These are phyloP conservation scores for Diachrysia chrysitis DNA, from an alignment of 2,888 invertebrate genomes.

Conservation along the genomic window DNA sequence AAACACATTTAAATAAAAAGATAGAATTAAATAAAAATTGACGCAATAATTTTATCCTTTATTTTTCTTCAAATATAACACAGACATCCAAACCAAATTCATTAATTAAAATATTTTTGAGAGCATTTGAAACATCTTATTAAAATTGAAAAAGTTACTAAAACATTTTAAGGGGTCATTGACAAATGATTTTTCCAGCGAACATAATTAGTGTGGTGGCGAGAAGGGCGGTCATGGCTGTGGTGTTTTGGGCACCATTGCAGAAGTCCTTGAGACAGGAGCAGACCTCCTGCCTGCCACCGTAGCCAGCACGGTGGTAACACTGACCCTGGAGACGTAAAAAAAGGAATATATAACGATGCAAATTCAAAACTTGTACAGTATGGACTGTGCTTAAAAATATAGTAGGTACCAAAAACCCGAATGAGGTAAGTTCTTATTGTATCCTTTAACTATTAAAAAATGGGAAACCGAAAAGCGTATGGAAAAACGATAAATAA, in stretches of 20 bases:
- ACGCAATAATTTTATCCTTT: too few species aligned
- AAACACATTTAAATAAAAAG: too few species aligned
- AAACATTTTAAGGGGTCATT: constrained; percentile 29
- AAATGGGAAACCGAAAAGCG: too few species aligned
- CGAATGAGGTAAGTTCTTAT: too few species aligned
- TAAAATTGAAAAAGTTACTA: neutral
- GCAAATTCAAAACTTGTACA: neutral
- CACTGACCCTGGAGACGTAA: constrained; percentile 89
- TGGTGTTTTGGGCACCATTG: constrained; percentile 91
- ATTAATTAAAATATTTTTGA: neutral
- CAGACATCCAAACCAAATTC: too few species aligned
- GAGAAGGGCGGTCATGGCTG: constrained; percentile 88
- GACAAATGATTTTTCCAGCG: constrained; percentile 43
- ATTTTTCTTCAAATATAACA: too few species aligned
- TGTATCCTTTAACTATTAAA: too few species aligned
- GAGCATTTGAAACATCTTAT: neutral
- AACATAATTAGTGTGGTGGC: constrained; percentile 50
- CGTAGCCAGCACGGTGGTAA: constrained; percentile 96
- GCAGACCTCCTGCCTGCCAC: constrained; percentile 96
- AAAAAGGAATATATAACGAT: neutral
- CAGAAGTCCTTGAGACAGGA: constrained; percentile 93
- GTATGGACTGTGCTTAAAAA: too few species aligned
- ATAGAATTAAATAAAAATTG: too few species aligned
- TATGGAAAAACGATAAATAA: too few species aligned
- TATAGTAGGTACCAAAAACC: too few species aligned